These are phyloP conservation scores for Peromyscus attwateri DNA, from an alignment of 2,797 vertebrate species.

Conservation along the genomic window DNA sequence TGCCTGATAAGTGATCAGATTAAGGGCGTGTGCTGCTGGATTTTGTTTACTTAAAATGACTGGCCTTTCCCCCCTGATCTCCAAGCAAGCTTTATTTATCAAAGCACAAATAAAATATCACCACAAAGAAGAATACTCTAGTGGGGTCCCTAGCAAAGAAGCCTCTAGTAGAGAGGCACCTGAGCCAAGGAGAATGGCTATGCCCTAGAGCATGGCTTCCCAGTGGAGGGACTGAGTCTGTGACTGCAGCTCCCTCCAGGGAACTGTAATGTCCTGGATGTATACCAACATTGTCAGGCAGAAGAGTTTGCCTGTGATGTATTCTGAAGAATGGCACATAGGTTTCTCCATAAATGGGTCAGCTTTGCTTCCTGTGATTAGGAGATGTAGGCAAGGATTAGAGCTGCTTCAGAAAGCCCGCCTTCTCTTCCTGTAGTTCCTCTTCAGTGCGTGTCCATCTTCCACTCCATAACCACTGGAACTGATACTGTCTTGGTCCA, in stretches of 20 bases:
- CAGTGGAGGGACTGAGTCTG: too few species aligned
- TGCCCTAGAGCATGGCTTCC: accelerated
- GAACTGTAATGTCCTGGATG: neutral
- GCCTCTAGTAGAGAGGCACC: neutral
- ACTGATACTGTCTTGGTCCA: accelerated
- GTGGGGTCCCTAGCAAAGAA: too few species aligned
- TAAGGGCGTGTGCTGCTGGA: too few species aligned
- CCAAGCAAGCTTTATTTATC: too few species aligned
- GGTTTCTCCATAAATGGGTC: neutral
- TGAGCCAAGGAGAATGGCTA: neutral
- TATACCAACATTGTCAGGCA: neutral
- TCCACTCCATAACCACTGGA: neutral
- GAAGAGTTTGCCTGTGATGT: accelerated
- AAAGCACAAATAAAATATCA: too few species aligned
- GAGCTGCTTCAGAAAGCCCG: accelerated
- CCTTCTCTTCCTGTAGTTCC: neutral
- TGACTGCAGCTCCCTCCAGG: neutral
- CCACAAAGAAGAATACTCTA: too few species aligned
- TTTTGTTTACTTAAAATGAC: too few species aligned
- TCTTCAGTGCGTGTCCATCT: accelerated
- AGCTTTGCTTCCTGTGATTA: neutral
- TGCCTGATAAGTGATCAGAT: too few species aligned
- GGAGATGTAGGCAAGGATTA: neutral
- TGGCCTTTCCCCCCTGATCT: too few species aligned
- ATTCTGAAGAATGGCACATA: neutral